Percentiles rank a stretch among this genome's conserved stretches.
Conservation (phyloP, 2,888 invertebrate genomes). For the Nemurella pictetii region DNA sequence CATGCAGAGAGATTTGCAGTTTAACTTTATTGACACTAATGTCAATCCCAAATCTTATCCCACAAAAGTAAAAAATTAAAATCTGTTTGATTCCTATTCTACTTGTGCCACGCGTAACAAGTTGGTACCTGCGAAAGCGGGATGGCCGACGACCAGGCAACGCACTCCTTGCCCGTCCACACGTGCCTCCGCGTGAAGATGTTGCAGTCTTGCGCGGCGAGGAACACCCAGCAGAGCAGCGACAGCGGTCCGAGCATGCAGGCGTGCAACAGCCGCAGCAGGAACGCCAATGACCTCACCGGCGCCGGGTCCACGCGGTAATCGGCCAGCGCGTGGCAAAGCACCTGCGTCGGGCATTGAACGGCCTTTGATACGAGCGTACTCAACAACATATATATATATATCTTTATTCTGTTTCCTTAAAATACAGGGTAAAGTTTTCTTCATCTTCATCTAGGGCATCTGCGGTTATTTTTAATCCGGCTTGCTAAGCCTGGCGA, state of each 20-base stretch:
- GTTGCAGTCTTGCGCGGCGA: conserved; percentile 53
- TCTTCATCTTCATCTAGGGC: too few relatives aligned
- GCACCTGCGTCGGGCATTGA: too few relatives aligned
- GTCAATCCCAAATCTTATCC: too few relatives aligned
- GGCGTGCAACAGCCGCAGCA: not conserved
- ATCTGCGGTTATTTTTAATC: too few relatives aligned
- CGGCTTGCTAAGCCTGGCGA: too few relatives aligned
- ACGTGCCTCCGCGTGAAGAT: conserved; percentile 47
- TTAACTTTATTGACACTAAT: too few relatives aligned
- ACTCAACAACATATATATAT: too few relatives aligned
- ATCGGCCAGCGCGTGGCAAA: conserved; percentile 43
- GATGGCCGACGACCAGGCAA: conserved; percentile 56
- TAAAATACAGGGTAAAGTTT: too few relatives aligned
- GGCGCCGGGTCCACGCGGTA: conserved; percentile 45
- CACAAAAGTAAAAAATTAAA: not conserved
- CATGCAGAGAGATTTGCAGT: too few relatives aligned
- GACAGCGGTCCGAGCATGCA: conserved; percentile 50
- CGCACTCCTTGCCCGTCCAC: conserved; percentile 31
- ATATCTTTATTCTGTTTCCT: too few relatives aligned
- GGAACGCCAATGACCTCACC: conserved; percentile 40
- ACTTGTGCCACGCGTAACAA: not conserved
- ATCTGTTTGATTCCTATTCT: not conserved
- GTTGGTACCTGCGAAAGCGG: conserved; percentile 44
- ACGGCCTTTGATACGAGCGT: too few relatives aligned
- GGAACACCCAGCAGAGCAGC: conserved; percentile 54